A percentile compares a stretch with the other conserved stretches of the same genome.
Evolutionary conservation across 2,888 invertebrate species (phyloP).

Genomic region (Lepas anatifera): DNA sequence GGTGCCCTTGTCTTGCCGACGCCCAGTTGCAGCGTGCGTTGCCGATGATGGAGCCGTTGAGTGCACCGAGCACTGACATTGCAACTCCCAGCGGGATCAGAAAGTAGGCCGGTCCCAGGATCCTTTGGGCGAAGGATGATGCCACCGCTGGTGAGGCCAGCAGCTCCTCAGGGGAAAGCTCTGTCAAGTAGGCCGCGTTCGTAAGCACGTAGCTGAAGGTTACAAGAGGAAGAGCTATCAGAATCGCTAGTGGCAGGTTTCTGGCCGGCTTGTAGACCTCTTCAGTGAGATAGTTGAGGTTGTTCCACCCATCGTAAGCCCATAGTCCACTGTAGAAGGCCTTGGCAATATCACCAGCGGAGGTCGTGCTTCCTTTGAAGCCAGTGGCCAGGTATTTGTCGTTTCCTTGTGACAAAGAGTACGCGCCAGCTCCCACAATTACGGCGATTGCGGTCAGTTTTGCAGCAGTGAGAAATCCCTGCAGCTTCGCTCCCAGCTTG

Average conservation of each 20-base stretch:
- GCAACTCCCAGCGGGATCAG: too few relatives aligned
- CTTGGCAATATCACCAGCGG: constrained; percentile 73
- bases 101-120: too few relatives aligned
- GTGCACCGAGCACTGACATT: too few relatives aligned
- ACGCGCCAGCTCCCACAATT: constrained; percentile 77
- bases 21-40: constrained; percentile 34
- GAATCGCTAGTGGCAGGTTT: constrained; percentile 80
- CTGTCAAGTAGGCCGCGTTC: constrained; percentile 84
- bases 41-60: constrained; percentile 45
- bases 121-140: constrained; percentile 36
- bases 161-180: constrained; percentile 87
- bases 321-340: constrained; percentile 90
- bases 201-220: constrained; percentile 86
- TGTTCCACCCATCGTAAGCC: constrained; percentile 98
- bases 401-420: constrained; percentile 77
- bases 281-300: constrained; percentile 97
- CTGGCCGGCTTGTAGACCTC: constrained; percentile 92
- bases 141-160: constrained; percentile 86
- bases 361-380: constrained; percentile 58
- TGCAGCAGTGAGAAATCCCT: constrained; percentile 87
- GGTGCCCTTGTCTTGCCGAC: too few relatives aligned
- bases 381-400: constrained; percentile 74
- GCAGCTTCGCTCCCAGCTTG: constrained; percentile 83
- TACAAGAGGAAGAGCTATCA: constrained; percentile 86
- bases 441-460: constrained; percentile 83